Evolutionary conservation across 2,888 invertebrate species (phyloP).

Genomic region (Antheraea yamamai): DNA sequence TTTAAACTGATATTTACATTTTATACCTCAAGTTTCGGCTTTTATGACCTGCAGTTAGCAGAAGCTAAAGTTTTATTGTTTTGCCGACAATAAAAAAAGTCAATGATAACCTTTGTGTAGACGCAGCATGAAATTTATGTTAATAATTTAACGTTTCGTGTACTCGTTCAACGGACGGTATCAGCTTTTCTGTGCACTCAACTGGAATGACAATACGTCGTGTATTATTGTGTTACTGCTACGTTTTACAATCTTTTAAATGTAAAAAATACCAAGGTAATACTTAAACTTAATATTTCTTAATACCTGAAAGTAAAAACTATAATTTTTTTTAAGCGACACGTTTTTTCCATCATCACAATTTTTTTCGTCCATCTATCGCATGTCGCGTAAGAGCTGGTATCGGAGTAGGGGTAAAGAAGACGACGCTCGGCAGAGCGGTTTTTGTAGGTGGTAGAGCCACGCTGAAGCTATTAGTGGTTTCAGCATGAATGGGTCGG

Average conservation of each 20-base stretch:
- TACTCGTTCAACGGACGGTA: conserved; percentile 15
- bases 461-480: no score
- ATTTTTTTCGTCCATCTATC: no score
- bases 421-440: no score
- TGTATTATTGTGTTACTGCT: not conserved
- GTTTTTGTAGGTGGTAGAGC: no score
- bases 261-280: not conserved
- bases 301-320: no score
- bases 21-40: not conserved
- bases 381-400: no score
- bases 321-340: no score
- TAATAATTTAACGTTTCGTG: conserved; percentile 15
- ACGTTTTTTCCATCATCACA: no score
- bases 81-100: not conserved
- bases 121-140: conserved; percentile 13
- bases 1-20: no score
- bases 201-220: conserved; percentile 17
- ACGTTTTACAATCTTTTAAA: not conserved
- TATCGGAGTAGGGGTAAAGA: no score
- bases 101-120: conserved; percentile 8
- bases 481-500: no score
- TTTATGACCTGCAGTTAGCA: not conserved
- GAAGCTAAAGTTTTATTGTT: not conserved
- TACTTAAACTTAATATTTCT: not conserved
- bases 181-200: conserved; percentile 15